Evolutionary conservation across 2,113 vertebrate genomes (phyloP).

Genomic region (Catharus bicknelli): DNA sequence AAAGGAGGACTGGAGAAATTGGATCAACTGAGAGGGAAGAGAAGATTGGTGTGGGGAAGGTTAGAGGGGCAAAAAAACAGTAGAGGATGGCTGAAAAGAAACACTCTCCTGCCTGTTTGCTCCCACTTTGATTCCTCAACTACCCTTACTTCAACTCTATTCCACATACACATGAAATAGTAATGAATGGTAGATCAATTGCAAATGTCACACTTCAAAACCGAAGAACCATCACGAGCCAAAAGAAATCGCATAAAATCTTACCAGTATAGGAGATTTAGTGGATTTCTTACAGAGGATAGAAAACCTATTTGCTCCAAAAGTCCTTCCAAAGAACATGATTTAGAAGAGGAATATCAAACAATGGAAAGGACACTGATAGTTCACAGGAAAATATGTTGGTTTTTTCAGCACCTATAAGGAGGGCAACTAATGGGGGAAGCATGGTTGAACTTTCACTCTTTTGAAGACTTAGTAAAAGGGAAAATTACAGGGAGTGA

Average conservation of each 20-base stretch:
- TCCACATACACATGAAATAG: neutral
- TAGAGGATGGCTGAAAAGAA: neutral
- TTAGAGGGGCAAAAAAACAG: neutral
- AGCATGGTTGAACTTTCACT: neutral
- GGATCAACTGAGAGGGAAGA: neutral
- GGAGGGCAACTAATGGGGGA: neutral
- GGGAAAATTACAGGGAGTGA: neutral
- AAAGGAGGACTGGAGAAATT: neutral
- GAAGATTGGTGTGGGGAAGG: neutral
- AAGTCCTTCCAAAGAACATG: constrained; percentile 17
- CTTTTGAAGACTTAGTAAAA: neutral
- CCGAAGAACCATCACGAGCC: neutral
- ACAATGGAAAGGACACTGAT: neutral
- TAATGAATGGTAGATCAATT: neutral
- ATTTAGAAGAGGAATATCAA: constrained; percentile 6
- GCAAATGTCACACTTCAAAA: neutral
- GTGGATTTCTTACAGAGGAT: constrained; percentile 6
- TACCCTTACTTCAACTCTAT: neutral
- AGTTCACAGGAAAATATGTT: neutral
- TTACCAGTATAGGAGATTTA: neutral
- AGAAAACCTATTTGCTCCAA: constrained; percentile 35
- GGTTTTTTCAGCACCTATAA: neutral
- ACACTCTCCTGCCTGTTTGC: neutral
- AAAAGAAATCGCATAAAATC: constrained; percentile 15
- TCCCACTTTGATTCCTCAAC: neutral